phyloP scores from a whole-genome alignment of 2,888 invertebrate genomes.

The Lottia gigantea region DNA sequence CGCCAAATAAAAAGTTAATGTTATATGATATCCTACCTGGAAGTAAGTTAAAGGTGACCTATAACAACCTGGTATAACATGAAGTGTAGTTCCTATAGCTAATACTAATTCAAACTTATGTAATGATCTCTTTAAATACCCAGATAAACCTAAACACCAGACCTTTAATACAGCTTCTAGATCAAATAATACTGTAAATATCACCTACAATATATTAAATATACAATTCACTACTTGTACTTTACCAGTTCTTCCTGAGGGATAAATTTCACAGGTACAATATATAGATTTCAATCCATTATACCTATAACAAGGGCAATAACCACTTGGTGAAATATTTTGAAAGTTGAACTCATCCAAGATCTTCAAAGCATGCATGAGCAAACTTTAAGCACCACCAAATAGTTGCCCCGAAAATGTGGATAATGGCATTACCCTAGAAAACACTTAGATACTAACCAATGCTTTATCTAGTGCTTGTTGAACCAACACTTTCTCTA shows the following conservation, averaged over 20 bases:
- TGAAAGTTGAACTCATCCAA: too few relatives aligned
- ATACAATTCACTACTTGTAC: too few relatives aligned
- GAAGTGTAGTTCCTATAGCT: slow-evolving; percentile 91
- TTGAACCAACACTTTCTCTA: background rate
- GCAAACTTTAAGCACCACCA: too few relatives aligned
- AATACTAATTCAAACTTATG: slow-evolving; percentile 97
- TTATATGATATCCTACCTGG: slow-evolving; percentile 79
- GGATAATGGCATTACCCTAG: too few relatives aligned
- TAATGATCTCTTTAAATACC: slow-evolving; percentile 94
- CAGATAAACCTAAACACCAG: slow-evolving; percentile 94
- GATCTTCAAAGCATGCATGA: too few relatives aligned
- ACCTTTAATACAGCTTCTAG: slow-evolving; percentile 96
- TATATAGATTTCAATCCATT: too few relatives aligned
- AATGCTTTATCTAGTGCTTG: background rate
- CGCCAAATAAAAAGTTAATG: too few relatives aligned
- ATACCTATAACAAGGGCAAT: too few relatives aligned
- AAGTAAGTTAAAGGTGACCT: slow-evolving; percentile 95
- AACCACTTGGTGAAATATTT: background rate
- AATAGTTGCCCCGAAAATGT: too few relatives aligned
- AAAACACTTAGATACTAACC: too few relatives aligned
- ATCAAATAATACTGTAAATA: slow-evolving; percentile 93
- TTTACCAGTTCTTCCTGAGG: too few relatives aligned
- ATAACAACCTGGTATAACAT: slow-evolving; percentile 89
- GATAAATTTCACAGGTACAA: too few relatives aligned
- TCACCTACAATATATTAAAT: slow-evolving; percentile 74